These are phyloP conservation scores for Amphiprion ocellaris DNA, from an alignment of 2,113 vertebrate species.

Conservation along the genomic window DNA sequence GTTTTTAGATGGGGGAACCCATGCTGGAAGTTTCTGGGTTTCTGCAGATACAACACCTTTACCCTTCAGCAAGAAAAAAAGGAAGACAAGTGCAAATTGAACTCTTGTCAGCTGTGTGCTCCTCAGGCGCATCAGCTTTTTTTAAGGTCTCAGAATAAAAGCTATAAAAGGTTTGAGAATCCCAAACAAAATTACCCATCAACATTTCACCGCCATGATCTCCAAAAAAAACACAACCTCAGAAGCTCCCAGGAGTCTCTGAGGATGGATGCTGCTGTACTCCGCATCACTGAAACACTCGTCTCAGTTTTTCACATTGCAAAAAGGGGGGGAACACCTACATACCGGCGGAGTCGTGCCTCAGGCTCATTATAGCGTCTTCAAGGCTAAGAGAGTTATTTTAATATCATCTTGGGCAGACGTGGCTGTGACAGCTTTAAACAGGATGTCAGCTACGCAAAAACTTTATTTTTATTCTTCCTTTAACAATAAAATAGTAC, in stretches of 20 bases:
- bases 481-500: too few relatives aligned
- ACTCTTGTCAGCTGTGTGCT: conserved; percentile 21
- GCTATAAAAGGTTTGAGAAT: conserved; percentile 1
- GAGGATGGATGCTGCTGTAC: not conserved
- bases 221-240: conserved; percentile 16
- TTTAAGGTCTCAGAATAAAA: not conserved
- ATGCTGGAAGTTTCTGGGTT: too few relatives aligned
- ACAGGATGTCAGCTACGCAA: too few relatives aligned
- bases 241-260: conserved; percentile 6
- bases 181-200: conserved; percentile 16
- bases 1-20: too few relatives aligned
- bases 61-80: conserved; percentile 8
- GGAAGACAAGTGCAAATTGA: conserved; percentile 10
- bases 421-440: not conserved
- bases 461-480: too few relatives aligned
- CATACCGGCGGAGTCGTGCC: conserved; percentile 13
- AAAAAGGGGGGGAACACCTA: not conserved
- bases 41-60: not conserved
- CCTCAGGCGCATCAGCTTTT: conserved; percentile 32
- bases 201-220: conserved; percentile 12
- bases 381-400: conserved; percentile 13
- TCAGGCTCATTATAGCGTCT: conserved; percentile 28
- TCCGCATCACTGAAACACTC: conserved; percentile 24
- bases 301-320: conserved; percentile 18
- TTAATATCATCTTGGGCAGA: not conserved